phyloP scores from a whole-genome alignment of 2,113 vertebrate genomes.

The Misgurnus mizolepis region DNA sequence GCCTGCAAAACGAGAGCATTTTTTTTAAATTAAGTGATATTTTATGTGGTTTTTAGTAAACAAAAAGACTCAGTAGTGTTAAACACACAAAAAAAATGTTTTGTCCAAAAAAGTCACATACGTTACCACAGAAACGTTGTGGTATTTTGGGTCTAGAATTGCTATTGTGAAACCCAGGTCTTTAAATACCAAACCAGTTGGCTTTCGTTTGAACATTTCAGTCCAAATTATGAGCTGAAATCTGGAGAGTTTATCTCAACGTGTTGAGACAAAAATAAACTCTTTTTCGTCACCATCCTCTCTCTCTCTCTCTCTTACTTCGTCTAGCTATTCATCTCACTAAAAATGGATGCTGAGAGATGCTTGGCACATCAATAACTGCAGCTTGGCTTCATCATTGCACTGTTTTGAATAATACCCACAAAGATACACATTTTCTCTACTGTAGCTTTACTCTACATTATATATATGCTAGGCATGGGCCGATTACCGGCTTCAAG shows the following conservation, averaged over 20 bases:
- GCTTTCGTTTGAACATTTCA: neutral
- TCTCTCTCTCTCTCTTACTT: neutral
- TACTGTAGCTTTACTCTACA: constrained; percentile 27
- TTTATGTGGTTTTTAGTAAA: too few species aligned
- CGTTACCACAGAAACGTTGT: neutral
- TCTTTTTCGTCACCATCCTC: constrained; percentile 4
- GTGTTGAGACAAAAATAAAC: neutral
- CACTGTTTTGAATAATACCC: constrained; percentile 19
- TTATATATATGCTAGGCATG: constrained; percentile 28
- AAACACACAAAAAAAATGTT: too few species aligned
- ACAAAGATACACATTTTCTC: constrained; percentile 30
- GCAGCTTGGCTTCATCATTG: constrained; percentile 30
- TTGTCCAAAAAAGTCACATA: neutral
- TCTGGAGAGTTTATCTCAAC: neutral
- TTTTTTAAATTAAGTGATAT: too few species aligned
- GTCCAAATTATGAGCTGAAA: neutral
- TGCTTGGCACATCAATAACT: constrained; percentile 25
- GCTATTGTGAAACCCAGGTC: constrained; percentile 1
- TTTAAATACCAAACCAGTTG: constrained; percentile 16
- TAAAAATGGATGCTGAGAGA: constrained; percentile 26
- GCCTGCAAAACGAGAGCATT: too few species aligned
- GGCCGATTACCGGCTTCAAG: too few species aligned
- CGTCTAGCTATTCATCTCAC: neutral
- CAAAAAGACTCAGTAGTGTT: too few species aligned
- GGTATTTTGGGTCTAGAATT: neutral